Evolutionary conservation across 2,888 invertebrate species (phyloP).

Genomic region (Pasiphila rectangulata): DNA sequence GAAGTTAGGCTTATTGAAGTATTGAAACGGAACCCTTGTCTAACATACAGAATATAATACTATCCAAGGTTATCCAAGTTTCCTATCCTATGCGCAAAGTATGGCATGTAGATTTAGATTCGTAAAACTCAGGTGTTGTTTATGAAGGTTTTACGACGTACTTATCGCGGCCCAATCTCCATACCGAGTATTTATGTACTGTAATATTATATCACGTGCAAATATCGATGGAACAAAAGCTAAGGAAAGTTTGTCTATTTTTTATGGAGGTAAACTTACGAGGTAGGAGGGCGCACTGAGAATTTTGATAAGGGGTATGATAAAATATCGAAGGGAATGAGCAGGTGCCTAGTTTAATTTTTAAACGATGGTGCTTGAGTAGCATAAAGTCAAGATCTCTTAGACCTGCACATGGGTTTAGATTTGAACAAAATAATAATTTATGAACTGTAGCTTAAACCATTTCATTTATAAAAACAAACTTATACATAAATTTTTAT

Average conservation of each 20-base stretch:
- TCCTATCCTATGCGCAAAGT: not conserved
- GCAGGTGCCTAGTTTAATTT: not conserved
- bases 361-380: too few relatives aligned
- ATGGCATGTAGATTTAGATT: conserved; percentile 17
- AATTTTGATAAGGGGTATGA: conserved; percentile 12
- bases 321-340: not conserved
- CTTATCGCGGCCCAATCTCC: conserved; percentile 30
- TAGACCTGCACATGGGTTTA: too few relatives aligned
- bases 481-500: too few relatives aligned
- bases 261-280: conserved; percentile 13
- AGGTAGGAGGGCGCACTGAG: conserved; percentile 2
- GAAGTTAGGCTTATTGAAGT: too few relatives aligned
- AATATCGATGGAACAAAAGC: conserved; percentile 30
- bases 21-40: too few relatives aligned
- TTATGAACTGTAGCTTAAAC: too few relatives aligned
- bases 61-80: not conserved
- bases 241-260: conserved; percentile 19
- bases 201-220: conserved; percentile 33
- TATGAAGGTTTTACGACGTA: conserved; percentile 31
- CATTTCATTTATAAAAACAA: too few relatives aligned
- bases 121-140: conserved; percentile 31
- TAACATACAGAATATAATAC: not conserved
- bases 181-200: conserved; percentile 29
- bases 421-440: too few relatives aligned
- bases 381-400: too few relatives aligned